These are phyloP conservation scores for Gibbula magus DNA, from an alignment of 2,888 invertebrate genomes.

Conservation along the genomic window DNA sequence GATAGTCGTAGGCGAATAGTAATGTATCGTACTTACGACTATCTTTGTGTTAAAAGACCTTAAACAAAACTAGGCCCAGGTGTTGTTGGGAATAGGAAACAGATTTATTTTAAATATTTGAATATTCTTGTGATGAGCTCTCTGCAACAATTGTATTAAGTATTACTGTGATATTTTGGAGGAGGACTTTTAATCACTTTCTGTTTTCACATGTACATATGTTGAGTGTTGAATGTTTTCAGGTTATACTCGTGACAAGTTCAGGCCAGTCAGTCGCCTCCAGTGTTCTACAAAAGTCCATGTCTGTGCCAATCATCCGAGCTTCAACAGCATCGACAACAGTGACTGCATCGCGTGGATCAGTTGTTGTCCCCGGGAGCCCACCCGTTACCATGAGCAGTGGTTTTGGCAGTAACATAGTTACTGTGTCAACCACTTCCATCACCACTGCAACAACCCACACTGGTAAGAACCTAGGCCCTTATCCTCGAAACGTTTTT, in stretches of 20 bases:
- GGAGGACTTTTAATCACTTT: too few relatives aligned
- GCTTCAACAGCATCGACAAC: conserved; percentile 52
- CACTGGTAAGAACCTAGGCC: conserved; percentile 45
- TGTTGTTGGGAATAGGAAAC: too few relatives aligned
- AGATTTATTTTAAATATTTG: not conserved
- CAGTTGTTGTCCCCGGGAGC: conserved; percentile 52
- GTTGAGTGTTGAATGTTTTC: not conserved
- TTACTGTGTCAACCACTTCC: conserved; percentile 59
- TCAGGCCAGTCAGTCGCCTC: conserved; percentile 57
- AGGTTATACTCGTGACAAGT: conserved; percentile 71
- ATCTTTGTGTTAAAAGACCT: too few relatives aligned
- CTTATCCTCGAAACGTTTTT: too few relatives aligned
- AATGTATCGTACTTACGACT: too few relatives aligned
- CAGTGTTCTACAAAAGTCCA: conserved; percentile 61
- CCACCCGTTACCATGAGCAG: conserved; percentile 37
- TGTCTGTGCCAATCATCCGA: conserved; percentile 62
- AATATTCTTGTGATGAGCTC: too few relatives aligned
- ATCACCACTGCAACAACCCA: conserved; percentile 48
- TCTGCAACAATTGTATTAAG: too few relatives aligned
- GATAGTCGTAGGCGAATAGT: too few relatives aligned
- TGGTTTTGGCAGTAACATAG: conserved; percentile 58
- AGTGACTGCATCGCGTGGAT: conserved; percentile 36
- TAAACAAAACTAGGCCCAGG: too few relatives aligned
- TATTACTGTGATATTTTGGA: too few relatives aligned
- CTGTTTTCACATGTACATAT: too few relatives aligned